These are phyloP conservation scores for Thera obeliscata DNA, from an alignment of 2,888 invertebrate species.

Conservation along the genomic window DNA sequence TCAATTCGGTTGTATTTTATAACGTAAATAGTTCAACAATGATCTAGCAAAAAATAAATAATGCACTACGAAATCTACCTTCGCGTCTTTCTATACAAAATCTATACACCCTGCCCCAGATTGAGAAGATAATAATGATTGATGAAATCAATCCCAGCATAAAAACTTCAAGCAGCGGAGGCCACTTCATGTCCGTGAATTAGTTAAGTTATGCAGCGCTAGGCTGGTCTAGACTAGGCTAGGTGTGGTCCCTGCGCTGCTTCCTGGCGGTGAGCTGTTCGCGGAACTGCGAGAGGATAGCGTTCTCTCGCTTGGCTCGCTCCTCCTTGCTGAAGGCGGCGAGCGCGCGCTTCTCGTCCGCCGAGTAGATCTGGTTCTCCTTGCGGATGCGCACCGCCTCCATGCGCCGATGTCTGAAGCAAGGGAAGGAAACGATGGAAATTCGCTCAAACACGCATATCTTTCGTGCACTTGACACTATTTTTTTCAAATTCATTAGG, in stretches of 20 bases:
- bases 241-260: conserved; percentile 51
- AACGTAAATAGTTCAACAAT: background rate
- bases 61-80: background rate
- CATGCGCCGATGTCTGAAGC: conserved; percentile 95
- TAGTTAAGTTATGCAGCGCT: background rate
- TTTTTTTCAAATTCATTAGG: too few species aligned
- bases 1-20: too few species aligned
- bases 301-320: conserved; percentile 96
- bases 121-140: too few species aligned
- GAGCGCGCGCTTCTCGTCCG: conserved; percentile 98
- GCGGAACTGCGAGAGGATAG: conserved; percentile 97
- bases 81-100: too few species aligned
- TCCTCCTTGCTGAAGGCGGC: conserved; percentile 99
- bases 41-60: background rate
- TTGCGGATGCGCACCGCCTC: conserved; percentile 99
- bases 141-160: too few species aligned
- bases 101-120: too few species aligned
- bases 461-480: too few species aligned
- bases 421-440: too few species aligned
- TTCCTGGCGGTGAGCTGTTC: conserved; percentile 86
- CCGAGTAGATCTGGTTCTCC: conserved; percentile 99
- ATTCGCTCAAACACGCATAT: too few species aligned
- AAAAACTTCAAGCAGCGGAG: too few species aligned
- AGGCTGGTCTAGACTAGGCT: too few species aligned
- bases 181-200: too few species aligned